A percentile compares a stretch with the other conserved stretches of the same genome.
These are phyloP conservation scores for Volucella bombylans DNA, from an alignment of 2,888 invertebrate genomes.

Conservation along the genomic window DNA sequence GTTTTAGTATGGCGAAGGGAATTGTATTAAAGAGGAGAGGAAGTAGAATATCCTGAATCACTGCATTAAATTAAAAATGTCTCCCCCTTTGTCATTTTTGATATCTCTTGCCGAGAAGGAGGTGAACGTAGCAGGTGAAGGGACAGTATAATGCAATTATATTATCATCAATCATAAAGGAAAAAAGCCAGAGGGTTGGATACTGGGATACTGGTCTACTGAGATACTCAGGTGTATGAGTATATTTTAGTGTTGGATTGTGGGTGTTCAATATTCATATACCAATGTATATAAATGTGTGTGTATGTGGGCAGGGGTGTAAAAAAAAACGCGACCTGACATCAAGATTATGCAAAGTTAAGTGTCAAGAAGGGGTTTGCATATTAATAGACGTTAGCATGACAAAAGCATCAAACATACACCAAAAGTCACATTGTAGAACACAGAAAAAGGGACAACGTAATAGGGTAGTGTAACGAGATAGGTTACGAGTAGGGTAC, in stretches of 20 bases:
- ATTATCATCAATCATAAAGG: constrained; percentile 71
- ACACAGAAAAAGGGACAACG: constrained; percentile 17
- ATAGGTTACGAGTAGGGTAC: background rate
- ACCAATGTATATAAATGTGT: constrained; percentile 3
- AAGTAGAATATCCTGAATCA: constrained; percentile 56
- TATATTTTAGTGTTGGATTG: too few relatives aligned
- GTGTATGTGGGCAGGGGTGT: background rate
- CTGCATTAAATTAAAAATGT: constrained; percentile 68
- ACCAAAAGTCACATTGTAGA: constrained; percentile 16
- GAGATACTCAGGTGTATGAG: background rate
- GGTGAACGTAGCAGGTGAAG: background rate
- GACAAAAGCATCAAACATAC: constrained; percentile 53
- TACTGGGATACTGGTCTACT: background rate
- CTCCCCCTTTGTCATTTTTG: constrained; percentile 24
- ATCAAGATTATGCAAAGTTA: constrained; percentile 66
- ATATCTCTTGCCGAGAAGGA: background rate
- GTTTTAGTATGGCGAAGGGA: constrained; percentile 54
- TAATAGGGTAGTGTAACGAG: too few relatives aligned
- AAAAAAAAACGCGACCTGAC: constrained; percentile 6
- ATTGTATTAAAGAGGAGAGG: too few relatives aligned
- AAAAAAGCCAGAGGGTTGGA: background rate
- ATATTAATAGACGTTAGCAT: constrained; percentile 70
- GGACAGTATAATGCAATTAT: constrained; percentile 61
- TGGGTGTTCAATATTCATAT: background rate
- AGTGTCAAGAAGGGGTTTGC: constrained; percentile 69